These are phyloP conservation scores for Dendrocincla tyrannina DNA, from an alignment of 2,797 vertebrate genomes.

Conservation along the genomic window DNA sequence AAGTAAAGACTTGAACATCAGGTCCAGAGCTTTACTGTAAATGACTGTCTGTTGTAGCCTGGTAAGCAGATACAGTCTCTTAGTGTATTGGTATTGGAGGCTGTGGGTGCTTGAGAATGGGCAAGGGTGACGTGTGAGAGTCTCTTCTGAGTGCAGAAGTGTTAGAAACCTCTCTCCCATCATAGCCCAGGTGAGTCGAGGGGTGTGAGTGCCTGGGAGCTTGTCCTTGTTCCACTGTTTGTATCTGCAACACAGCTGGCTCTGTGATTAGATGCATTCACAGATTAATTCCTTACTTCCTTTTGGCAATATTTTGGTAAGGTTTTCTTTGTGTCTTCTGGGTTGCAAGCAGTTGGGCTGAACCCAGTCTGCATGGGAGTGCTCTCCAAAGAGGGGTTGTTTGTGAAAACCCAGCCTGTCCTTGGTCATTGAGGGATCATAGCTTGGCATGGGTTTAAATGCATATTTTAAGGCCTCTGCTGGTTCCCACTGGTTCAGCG, in stretches of 20 bases:
- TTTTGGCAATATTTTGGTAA: neutral
- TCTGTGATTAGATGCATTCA: neutral
- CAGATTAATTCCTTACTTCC: neutral
- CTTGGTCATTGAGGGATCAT: neutral
- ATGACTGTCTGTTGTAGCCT: neutral
- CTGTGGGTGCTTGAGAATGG: neutral
- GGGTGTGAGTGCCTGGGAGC: neutral
- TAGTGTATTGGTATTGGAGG: accelerated
- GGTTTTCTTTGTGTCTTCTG: neutral
- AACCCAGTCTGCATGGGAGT: neutral
- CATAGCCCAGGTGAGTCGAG: neutral
- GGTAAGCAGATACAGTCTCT: neutral
- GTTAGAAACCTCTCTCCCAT: neutral
- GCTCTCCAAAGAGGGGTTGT: neutral
- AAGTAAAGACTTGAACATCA: neutral
- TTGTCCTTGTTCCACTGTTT: neutral
- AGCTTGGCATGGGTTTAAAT: neutral
- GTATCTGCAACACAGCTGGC: neutral
- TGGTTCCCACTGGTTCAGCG: neutral
- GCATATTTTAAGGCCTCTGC: neutral
- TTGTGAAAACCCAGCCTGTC: neutral
- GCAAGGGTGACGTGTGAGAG: neutral
- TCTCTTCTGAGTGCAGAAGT: neutral
- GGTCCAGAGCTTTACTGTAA: neutral
- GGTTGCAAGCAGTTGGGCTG: neutral